Percentiles rank a stretch among this genome's conserved stretches.
Conservation (phyloP, 2,888 invertebrate species). For the Brassicogethes aeneus region DNA sequence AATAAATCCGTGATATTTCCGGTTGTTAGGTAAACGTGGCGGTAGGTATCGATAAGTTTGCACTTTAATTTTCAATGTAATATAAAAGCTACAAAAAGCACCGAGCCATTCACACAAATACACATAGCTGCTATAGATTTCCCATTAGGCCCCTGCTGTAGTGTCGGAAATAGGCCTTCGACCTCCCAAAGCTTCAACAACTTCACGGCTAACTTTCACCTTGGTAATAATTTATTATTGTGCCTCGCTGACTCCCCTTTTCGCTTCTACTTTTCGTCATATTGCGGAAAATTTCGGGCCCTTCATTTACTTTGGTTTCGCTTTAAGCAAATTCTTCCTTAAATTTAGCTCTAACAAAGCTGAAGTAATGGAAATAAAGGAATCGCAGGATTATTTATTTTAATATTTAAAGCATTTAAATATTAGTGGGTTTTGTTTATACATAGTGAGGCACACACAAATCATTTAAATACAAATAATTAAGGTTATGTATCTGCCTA, state of each 20-base stretch:
- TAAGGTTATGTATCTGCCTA: too few species aligned
- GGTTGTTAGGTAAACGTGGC: constrained; percentile 4
- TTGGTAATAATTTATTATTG: constrained; percentile 3
- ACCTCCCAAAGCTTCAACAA: constrained; percentile 18
- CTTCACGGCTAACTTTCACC: constrained; percentile 13
- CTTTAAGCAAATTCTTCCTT: too few species aligned
- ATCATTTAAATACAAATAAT: too few species aligned
- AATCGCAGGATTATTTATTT: too few species aligned
- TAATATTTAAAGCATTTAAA: too few species aligned
- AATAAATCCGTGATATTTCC: neutral
- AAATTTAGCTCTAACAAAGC: too few species aligned
- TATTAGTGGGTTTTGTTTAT: too few species aligned
- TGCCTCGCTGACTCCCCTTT: neutral
- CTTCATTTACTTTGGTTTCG: too few species aligned
- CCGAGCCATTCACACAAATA: constrained; percentile 24
- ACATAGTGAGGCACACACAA: too few species aligned
- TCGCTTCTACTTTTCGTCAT: neutral
- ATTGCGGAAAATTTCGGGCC: too few species aligned
- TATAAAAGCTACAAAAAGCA: constrained; percentile 30
- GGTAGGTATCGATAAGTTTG: constrained; percentile 14
- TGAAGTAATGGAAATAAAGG: too few species aligned
- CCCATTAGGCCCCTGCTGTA: constrained; percentile 29
- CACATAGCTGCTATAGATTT: constrained; percentile 29
- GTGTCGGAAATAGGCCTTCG: constrained; percentile 27
- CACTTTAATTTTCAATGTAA: constrained; percentile 26